Evolutionary conservation across 2,113 vertebrate species (phyloP).

Genomic region (Tachycineta bicolor): DNA sequence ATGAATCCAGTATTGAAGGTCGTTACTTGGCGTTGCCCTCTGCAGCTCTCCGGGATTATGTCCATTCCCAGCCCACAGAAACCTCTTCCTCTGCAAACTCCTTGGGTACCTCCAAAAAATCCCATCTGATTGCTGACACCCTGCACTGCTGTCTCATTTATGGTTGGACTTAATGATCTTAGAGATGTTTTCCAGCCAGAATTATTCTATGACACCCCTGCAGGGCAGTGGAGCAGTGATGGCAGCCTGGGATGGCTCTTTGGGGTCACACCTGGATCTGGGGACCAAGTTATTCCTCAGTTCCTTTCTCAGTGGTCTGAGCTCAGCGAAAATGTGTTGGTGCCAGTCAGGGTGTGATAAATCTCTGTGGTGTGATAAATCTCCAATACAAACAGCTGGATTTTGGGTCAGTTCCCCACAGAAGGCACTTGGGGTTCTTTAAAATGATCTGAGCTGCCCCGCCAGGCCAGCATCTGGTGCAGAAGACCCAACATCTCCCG

Average conservation of each 20-base stretch:
- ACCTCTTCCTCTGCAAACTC: not conserved
- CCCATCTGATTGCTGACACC: not conserved
- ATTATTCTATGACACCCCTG: not conserved
- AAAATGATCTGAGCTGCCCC: not conserved
- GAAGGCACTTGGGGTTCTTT: not conserved
- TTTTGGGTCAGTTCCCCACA: not conserved
- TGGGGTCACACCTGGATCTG: not conserved
- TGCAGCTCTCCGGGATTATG: not conserved
- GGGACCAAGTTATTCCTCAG: not conserved
- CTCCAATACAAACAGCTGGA: not conserved
- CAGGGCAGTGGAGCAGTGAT: not conserved
- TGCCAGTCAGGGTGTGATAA: not conserved
- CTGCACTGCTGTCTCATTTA: not conserved
- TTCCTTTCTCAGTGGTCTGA: not conserved
- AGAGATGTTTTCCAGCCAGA: not conserved
- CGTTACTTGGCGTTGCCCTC: not conserved
- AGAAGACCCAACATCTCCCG: not conserved
- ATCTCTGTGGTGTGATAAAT: not conserved
- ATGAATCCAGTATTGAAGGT: not conserved
- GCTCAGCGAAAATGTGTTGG: not conserved
- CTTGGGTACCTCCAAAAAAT: not conserved
- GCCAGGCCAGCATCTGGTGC: not conserved
- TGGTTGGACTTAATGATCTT: not conserved
- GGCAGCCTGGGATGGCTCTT: not conserved
- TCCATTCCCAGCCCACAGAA: not conserved